These are phyloP conservation scores for Sus cebifrons DNA, from an alignment of 2,797 vertebrate species.

Conservation along the genomic window DNA sequence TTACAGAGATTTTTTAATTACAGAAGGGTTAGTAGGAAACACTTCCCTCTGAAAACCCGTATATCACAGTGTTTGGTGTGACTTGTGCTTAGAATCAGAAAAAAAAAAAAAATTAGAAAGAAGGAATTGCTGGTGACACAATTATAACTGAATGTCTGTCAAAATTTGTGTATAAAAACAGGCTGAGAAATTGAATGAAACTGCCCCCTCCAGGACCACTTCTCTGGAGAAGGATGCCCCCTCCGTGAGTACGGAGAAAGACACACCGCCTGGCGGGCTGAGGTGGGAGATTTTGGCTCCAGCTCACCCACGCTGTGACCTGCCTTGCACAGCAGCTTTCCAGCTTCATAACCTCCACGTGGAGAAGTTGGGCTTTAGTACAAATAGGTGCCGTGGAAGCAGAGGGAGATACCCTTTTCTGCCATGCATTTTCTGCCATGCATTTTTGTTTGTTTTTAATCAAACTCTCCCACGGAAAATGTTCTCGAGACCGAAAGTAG, in stretches of 20 bases:
- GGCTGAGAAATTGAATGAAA: background rate
- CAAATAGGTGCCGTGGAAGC: background rate
- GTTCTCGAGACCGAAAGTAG: background rate
- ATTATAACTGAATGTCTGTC: background rate
- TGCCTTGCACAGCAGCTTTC: background rate
- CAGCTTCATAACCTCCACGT: rapidly evolving
- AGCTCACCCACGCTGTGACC: rapidly evolving
- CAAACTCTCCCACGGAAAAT: background rate
- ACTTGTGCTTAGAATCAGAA: background rate
- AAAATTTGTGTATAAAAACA: background rate
- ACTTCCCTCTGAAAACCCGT: background rate
- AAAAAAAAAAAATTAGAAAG: background rate
- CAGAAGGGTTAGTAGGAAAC: background rate
- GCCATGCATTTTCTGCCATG: background rate
- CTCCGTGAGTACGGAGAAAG: background rate
- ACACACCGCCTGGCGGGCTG: rapidly evolving
- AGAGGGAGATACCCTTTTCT: background rate
- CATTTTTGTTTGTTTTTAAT: background rate
- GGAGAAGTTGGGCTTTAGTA: background rate
- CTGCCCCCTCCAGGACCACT: background rate
- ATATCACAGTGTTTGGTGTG: background rate
- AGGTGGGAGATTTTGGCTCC: background rate
- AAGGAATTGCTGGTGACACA: background rate
- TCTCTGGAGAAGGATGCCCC: background rate
- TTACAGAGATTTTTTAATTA: conserved; percentile 71